phyloP scores from a whole-genome alignment of 1,140 invertebrate genomes.

The Drosophila sechellia region DNA sequence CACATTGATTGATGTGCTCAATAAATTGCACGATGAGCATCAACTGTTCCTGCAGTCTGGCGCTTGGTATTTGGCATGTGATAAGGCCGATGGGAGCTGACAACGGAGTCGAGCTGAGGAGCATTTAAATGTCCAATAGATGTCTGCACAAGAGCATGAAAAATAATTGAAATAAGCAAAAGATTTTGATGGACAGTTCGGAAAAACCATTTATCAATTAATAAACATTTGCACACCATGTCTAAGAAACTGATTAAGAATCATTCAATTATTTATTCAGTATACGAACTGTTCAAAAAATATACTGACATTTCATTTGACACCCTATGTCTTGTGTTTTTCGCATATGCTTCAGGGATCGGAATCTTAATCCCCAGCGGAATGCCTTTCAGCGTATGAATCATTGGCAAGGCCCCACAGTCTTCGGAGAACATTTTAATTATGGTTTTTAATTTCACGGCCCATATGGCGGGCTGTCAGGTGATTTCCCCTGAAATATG shows the following conservation, averaged over 20 bases:
- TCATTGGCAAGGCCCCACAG: constrained; percentile 25
- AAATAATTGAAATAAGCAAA: background rate
- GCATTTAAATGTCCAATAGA: constrained; percentile 7
- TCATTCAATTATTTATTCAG: no score
- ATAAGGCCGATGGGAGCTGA: constrained; percentile 57
- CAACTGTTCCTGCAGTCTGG: constrained; percentile 34
- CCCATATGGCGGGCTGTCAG: constrained; percentile 67
- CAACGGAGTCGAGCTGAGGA: constrained; percentile 35
- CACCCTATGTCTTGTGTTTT: background rate
- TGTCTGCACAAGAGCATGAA: constrained; percentile 25
- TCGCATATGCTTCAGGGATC: constrained; percentile 12
- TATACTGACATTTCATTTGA: background rate
- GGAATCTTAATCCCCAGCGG: constrained; percentile 31
- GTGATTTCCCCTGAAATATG: constrained; percentile 58
- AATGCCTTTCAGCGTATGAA: constrained; percentile 36
- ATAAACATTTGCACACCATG: background rate
- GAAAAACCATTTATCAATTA: background rate
- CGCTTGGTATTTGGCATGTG: constrained; percentile 34
- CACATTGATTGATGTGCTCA: constrained; percentile 78
- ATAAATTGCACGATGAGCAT: constrained; percentile 73
- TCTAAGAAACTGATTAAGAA: no score
- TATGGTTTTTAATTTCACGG: constrained; percentile 74
- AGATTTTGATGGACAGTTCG: background rate
- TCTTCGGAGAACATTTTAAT: constrained; percentile 52
- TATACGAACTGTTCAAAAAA: background rate